phyloP scores from a whole-genome alignment of 2,113 vertebrate genomes.

The Ammospiza nelsoni region DNA sequence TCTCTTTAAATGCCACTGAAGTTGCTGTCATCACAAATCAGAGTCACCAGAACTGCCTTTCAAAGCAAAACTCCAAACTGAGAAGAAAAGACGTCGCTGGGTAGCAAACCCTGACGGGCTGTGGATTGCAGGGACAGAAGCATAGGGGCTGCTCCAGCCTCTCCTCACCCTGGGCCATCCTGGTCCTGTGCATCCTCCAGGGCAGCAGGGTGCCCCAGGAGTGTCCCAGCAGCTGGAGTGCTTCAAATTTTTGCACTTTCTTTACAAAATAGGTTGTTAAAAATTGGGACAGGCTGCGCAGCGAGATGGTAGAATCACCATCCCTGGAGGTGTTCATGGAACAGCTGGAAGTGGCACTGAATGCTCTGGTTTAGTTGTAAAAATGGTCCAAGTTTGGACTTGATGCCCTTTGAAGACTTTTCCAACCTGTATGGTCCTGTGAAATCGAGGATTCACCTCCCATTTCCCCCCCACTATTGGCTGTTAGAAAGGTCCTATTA shows the following conservation, averaged over 20 bases:
- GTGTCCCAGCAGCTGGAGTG: neutral
- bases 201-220: neutral
- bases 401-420: neutral
- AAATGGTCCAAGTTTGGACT: neutral
- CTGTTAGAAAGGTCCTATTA: neutral
- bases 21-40: constrained; percentile 44
- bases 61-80: neutral
- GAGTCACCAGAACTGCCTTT: constrained; percentile 15
- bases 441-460: neutral
- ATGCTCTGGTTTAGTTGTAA: neutral
- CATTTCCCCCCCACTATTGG: neutral
- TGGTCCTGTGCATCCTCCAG: rapidly evolving
- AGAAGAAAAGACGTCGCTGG: neutral
- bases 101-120: neutral
- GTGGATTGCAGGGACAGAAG: neutral
- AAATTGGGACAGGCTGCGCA: neutral
- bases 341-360: neutral
- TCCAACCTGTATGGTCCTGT: neutral
- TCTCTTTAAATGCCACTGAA: constrained; percentile 40
- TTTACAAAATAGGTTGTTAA: neutral
- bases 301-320: neutral
- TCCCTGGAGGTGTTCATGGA: neutral
- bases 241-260: neutral
- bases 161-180: neutral
- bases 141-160: neutral